Evolutionary conservation across 1,140 invertebrate genomes (phyloP).

Genomic region (Conus ventricosus): DNA sequence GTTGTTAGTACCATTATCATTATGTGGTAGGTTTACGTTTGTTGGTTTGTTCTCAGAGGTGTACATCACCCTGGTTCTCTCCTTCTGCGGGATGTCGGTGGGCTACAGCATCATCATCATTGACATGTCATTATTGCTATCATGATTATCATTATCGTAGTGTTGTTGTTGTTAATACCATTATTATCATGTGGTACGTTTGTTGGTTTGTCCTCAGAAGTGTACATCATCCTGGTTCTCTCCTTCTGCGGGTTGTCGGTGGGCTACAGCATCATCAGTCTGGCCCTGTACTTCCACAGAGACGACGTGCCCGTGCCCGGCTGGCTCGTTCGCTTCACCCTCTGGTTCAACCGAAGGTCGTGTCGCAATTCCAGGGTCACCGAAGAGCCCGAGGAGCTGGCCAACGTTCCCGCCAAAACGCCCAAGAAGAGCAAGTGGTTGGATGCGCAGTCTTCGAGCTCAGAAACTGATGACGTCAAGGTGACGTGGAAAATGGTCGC

Average conservation of each 20-base stretch:
- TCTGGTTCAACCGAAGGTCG: background rate
- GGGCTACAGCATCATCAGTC: conserved; percentile 9
- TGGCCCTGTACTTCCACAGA: conserved; percentile 30
- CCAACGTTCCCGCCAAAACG: background rate
- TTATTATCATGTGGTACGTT: background rate
- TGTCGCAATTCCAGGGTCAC: background rate
- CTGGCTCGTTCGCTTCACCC: conserved; percentile 11
- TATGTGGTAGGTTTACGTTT: too few species aligned
- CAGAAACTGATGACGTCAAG: background rate
- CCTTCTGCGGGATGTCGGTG: conserved; percentile 17
- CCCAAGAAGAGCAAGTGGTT: background rate
- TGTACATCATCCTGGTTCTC: conserved; percentile 38
- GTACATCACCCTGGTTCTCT: conserved; percentile 16
- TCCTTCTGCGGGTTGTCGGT: conserved; percentile 26
- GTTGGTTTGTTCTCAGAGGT: conserved; percentile 24
- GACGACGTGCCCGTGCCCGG: conserved; percentile 5
- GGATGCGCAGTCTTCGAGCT: background rate
- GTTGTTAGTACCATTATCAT: background rate
- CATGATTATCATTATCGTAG: too few species aligned
- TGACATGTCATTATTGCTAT: too few species aligned
- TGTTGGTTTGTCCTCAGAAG: conserved; percentile 8
- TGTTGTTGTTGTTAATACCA: too few species aligned
- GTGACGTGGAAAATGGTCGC: conserved; percentile 34
- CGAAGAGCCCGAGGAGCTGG: too few species aligned
- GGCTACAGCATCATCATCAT: background rate